phyloP scores from a whole-genome alignment of 2,113 vertebrate species.

The Heterotilapia buettikoferi region DNA sequence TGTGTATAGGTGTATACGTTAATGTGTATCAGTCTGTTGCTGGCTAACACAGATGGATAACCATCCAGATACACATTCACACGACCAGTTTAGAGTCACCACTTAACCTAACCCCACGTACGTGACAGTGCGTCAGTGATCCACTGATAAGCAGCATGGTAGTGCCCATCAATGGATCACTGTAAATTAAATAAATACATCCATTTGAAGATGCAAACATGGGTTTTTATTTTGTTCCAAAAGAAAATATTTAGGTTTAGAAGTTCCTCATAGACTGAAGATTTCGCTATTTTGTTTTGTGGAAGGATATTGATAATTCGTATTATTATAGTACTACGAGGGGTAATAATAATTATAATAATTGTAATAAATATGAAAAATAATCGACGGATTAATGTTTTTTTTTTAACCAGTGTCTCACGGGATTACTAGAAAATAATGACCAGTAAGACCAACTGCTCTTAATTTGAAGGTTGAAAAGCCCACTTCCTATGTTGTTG shows the following conservation, averaged over 20 bases:
- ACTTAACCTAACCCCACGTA: not conserved
- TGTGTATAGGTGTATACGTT: not conserved
- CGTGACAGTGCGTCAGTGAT: not conserved
- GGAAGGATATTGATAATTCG: not conserved
- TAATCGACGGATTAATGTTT: not conserved
- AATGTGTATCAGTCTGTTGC: not conserved
- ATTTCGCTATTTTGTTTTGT: not conserved
- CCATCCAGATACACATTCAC: not conserved
- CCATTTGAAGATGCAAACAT: not conserved
- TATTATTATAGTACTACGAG: not conserved
- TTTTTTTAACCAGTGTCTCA: not conserved
- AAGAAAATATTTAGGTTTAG: not conserved
- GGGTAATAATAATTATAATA: not conserved
- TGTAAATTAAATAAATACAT: not conserved
- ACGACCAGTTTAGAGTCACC: not conserved
- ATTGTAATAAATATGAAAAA: not conserved
- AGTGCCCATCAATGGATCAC: not conserved
- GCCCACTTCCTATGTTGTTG: not conserved
- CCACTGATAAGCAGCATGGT: not conserved
- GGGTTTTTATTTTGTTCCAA: not conserved
- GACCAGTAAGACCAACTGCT: not conserved
- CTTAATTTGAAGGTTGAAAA: conserved; percentile 36
- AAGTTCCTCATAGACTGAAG: not conserved
- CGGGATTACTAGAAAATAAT: not conserved
- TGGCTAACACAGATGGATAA: not conserved